phyloP scores from a whole-genome alignment of 1,140 invertebrate genomes.

The Drosophila pallidifrons region DNA sequence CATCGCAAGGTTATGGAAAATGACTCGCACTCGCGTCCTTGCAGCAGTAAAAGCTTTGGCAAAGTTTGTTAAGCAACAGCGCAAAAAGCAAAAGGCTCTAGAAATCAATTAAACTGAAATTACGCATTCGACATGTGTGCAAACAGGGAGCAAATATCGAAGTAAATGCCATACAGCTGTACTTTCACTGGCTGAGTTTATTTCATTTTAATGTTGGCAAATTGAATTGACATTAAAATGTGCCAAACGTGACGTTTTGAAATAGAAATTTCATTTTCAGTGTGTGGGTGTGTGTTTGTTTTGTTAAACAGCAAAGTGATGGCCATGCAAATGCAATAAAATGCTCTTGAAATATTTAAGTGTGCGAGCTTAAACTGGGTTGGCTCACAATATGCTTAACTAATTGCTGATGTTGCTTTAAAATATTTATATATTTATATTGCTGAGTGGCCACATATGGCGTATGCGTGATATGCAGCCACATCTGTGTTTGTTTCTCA shows the following conservation, averaged over 20 bases:
- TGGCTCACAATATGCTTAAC: slow-evolving; percentile 11
- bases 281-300: neutral
- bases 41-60: slow-evolving; percentile 66
- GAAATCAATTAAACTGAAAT: slow-evolving; percentile 81
- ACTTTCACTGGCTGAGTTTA: slow-evolving; percentile 10
- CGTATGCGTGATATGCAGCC: slow-evolving; percentile 64
- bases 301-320: neutral
- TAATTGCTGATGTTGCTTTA: slow-evolving; percentile 56
- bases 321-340: neutral
- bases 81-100: slow-evolving; percentile 59
- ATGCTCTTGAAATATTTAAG: neutral
- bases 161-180: neutral
- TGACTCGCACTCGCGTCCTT: slow-evolving; percentile 35
- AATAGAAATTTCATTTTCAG: neutral
- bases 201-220: slow-evolving; percentile 65
- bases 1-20: slow-evolving; percentile 37
- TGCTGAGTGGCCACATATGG: slow-evolving; percentile 59
- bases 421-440: slow-evolving; percentile 67
- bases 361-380: neutral
- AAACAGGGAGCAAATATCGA: slow-evolving; percentile 37
- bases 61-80: slow-evolving; percentile 58
- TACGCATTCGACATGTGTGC: slow-evolving; percentile 81
- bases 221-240: slow-evolving; percentile 69
- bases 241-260: slow-evolving; percentile 60
- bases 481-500: slow-evolving; percentile 39